Conservation (phyloP, 2,113 vertebrate species). For the Tragelaphus buxtoni region DNA sequence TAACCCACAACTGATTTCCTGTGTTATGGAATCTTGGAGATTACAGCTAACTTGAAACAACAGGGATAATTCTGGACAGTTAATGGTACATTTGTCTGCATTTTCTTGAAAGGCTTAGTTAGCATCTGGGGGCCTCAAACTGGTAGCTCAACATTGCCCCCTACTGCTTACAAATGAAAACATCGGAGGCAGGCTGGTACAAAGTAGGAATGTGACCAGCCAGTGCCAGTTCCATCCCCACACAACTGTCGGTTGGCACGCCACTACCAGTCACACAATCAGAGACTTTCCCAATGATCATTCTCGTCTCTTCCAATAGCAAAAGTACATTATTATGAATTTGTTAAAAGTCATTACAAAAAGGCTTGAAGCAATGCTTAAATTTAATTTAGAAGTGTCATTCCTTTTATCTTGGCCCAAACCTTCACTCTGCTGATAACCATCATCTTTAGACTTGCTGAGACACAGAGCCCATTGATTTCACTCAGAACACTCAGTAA, state of each 20-base stretch:
- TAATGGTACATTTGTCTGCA: constrained; percentile 74
- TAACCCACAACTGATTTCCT: constrained; percentile 85
- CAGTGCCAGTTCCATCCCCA: not conserved
- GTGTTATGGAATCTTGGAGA: constrained; percentile 83
- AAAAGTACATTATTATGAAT: constrained; percentile 77
- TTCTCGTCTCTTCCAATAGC: constrained; percentile 71
- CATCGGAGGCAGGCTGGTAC: not conserved
- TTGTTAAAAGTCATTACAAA: constrained; percentile 74
- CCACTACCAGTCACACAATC: not conserved
- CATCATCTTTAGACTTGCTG: constrained; percentile 70
- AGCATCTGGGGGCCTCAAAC: constrained; percentile 17
- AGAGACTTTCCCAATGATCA: constrained; percentile 52
- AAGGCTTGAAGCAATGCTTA: constrained; percentile 71
- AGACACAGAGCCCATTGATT: constrained; percentile 72
- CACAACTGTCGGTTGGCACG: not conserved
- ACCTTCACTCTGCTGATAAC: constrained; percentile 72
- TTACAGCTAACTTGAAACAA: constrained; percentile 82
- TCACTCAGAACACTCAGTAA: constrained; percentile 74
- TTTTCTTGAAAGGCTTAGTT: constrained; percentile 53
- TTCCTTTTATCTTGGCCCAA: constrained; percentile 73
- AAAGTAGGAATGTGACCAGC: fast-evolving
- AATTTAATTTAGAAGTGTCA: constrained; percentile 81
- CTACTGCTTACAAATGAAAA: constrained; percentile 77
- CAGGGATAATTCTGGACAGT: constrained; percentile 81
- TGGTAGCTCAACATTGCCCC: constrained; percentile 93